A percentile compares a stretch with the other conserved stretches of the same genome.
Conservation (phyloP, 1,140 invertebrate species). For the Rhopalosiphum padi region DNA sequence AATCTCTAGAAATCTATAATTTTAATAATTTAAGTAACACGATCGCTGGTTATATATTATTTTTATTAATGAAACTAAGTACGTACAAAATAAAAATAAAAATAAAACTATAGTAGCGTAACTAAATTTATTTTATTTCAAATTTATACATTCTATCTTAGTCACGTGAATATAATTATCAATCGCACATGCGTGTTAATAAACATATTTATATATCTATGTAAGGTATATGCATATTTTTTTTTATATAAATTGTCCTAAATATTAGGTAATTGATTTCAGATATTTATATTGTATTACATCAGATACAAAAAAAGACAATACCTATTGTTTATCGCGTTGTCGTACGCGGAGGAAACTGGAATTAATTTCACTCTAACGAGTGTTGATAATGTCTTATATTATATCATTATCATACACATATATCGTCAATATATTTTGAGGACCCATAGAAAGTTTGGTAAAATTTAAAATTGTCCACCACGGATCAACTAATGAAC, state of each 20-base stretch:
- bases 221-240: neutral
- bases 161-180: slow-evolving; percentile 10
- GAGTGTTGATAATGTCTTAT: neutral
- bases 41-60: neutral
- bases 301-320: neutral
- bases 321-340: neutral
- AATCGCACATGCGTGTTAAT: neutral
- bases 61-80: neutral
- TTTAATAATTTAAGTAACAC: neutral
- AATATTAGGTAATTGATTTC: neutral
- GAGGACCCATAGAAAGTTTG: neutral
- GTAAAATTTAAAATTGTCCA: neutral
- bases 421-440: neutral
- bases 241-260: neutral
- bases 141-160: neutral
- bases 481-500: neutral
- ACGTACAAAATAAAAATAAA: neutral
- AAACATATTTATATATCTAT: neutral
- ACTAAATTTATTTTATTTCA: neutral
- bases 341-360: neutral
- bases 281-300: neutral
- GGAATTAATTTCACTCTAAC: neutral
- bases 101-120: neutral
- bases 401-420: neutral
- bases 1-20: neutral